Conservation (phyloP, 2,888 invertebrate species). For the Petrolisthes cinctipes region DNA sequence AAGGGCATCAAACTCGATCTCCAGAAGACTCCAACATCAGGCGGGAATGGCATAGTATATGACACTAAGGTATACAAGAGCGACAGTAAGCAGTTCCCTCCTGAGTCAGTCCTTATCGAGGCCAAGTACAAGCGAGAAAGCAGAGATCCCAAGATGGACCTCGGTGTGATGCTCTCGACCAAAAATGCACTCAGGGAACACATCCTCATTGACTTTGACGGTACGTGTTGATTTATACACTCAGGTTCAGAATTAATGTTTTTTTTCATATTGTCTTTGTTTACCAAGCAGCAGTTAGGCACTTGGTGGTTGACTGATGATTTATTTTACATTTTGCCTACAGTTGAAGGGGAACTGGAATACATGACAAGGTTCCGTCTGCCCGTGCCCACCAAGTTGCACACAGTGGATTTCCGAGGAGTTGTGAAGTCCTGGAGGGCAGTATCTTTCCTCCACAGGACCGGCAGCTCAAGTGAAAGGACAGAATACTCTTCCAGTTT, state of each 20-base stretch:
- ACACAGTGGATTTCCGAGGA: constrained; percentile 19
- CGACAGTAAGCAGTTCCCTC: neutral
- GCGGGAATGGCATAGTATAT: neutral
- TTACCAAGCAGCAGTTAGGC: too few relatives aligned
- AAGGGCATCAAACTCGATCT: constrained; percentile 17
- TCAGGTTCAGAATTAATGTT: too few relatives aligned
- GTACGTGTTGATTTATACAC: neutral
- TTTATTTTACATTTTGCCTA: neutral
- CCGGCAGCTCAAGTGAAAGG: neutral
- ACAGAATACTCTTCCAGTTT: constrained; percentile 3
- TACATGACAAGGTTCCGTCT: neutral
- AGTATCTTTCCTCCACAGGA: constrained; percentile 2
- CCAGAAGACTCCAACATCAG: neutral
- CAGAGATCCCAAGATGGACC: neutral
- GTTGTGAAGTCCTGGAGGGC: constrained; percentile 23
- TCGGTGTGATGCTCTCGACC: constrained; percentile 18
- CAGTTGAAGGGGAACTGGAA: constrained; percentile 9
- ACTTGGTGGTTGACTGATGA: too few relatives aligned
- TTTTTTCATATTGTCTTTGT: too few relatives aligned
- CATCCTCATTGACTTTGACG: constrained; percentile 4
- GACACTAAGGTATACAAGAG: constrained; percentile 17
- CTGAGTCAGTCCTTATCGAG: constrained; percentile 22
- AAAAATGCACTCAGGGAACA: constrained; percentile 32
- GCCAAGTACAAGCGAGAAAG: neutral
- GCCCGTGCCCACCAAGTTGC: neutral